phyloP scores from a whole-genome alignment of 2,797 vertebrate genomes.

The Alauda arvensis region DNA sequence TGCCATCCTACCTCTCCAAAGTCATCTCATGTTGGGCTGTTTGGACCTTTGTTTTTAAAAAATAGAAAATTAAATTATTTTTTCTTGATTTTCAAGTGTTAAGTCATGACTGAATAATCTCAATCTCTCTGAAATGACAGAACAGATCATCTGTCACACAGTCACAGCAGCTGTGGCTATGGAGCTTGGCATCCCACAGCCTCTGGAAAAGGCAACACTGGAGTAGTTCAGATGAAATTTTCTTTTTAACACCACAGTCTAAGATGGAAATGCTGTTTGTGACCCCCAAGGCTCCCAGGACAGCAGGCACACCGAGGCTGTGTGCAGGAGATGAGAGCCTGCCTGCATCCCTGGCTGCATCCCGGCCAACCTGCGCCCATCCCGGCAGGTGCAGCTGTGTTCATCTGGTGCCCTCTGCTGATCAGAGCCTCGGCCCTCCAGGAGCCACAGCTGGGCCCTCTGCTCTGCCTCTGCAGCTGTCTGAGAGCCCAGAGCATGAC shows the following conservation, averaged over 20 bases:
- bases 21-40: neutral
- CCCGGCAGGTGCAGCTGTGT: neutral
- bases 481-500: rapidly evolving
- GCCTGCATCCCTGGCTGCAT: rapidly evolving
- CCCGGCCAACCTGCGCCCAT: neutral
- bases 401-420: constrained; percentile 55
- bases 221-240: neutral
- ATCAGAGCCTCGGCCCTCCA: neutral
- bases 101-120: neutral
- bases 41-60: neutral
- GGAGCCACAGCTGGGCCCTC: neutral
- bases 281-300: neutral
- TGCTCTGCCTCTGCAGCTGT: rapidly evolving
- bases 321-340: neutral
- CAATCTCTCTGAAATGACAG: neutral
- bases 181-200: neutral
- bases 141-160: neutral
- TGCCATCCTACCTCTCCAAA: neutral
- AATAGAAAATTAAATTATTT: neutral
- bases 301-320: rapidly evolving
- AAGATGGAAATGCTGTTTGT: neutral
- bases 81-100: neutral
- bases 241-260: neutral
- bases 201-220: neutral
- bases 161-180: neutral